These are phyloP conservation scores for Sialis lutaria DNA, from an alignment of 2,888 invertebrate genomes.

Conservation along the genomic window DNA sequence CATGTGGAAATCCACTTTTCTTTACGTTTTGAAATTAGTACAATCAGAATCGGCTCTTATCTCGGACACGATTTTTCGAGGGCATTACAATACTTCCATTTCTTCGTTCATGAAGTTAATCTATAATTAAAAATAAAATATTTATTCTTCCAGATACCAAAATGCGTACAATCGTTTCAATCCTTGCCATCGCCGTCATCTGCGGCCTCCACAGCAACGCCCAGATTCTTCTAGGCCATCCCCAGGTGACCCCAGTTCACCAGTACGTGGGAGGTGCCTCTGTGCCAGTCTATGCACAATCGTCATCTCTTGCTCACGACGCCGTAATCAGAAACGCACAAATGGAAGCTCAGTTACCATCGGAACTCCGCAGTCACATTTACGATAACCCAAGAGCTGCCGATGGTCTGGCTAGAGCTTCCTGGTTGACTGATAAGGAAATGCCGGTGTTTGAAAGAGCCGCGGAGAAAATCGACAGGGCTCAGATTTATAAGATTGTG, in stretches of 20 bases:
- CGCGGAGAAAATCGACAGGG: slow-evolving; percentile 63
- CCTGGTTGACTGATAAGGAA: slow-evolving; percentile 62
- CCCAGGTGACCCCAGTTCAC: slow-evolving; percentile 10
- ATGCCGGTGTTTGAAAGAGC: slow-evolving; percentile 63
- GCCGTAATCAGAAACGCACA: slow-evolving; percentile 55
- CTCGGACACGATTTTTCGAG: no score
- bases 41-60: no score
- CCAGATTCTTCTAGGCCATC: slow-evolving; percentile 2
- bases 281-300: slow-evolving; percentile 6
- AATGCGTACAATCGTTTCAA: background rate
- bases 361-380: slow-evolving; percentile 49
- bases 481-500: slow-evolving; percentile 55
- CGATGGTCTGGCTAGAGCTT: slow-evolving; percentile 55
- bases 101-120: no score
- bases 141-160: background rate
- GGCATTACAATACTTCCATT: no score
- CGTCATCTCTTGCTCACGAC: slow-evolving; percentile 36
- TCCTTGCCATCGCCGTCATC: background rate
- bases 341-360: slow-evolving; percentile 53
- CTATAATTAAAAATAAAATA: no score
- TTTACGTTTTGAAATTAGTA: no score
- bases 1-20: no score
- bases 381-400: slow-evolving; percentile 63
- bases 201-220: slow-evolving; percentile 11
- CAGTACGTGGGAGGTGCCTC: slow-evolving; percentile 7